A percentile compares a stretch with the other conserved stretches of the same genome.
Evolutionary conservation across 2,797 vertebrate genomes (phyloP).

Genomic region (Florisuga fusca): DNA sequence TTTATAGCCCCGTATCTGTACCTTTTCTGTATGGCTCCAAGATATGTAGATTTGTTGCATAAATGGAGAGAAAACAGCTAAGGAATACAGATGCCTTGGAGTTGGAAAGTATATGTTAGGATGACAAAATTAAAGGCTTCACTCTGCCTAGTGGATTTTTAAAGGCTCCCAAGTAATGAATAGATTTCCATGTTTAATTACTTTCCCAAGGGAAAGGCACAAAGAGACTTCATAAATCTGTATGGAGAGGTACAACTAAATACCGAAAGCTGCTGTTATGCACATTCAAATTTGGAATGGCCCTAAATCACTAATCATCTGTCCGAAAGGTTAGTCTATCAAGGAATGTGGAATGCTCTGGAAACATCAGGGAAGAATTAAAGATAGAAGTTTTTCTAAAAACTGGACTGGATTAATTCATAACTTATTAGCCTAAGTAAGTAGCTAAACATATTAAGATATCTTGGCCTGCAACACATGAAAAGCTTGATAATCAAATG

Average conservation of each 20-base stretch:
- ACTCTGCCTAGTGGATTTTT: background rate
- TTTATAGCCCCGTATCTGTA: background rate
- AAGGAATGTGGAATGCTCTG: background rate
- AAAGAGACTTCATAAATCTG: slow-evolving; percentile 59
- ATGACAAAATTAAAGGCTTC: background rate
- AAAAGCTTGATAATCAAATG: background rate
- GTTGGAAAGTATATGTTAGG: background rate
- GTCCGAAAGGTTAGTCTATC: background rate
- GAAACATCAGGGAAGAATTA: background rate
- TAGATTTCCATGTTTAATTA: slow-evolving; percentile 61
- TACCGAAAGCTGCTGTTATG: slow-evolving; percentile 8
- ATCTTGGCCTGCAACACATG: background rate
- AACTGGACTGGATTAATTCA: background rate
- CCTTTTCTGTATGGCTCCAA: background rate
- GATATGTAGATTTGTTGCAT: background rate
- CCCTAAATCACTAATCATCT: background rate
- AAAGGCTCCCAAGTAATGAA: slow-evolving; percentile 45
- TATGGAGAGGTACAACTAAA: background rate
- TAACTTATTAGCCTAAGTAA: background rate
- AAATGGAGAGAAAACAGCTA: background rate
- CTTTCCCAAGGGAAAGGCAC: slow-evolving; percentile 54
- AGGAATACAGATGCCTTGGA: slow-evolving; percentile 14
- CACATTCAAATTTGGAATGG: slow-evolving; percentile 16
- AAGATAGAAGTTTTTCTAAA: background rate
- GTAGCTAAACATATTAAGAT: background rate